Evolutionary conservation across 92 coral and sea anemone genomes (phyloP).

Genomic region (Palythoa grandiflora): DNA sequence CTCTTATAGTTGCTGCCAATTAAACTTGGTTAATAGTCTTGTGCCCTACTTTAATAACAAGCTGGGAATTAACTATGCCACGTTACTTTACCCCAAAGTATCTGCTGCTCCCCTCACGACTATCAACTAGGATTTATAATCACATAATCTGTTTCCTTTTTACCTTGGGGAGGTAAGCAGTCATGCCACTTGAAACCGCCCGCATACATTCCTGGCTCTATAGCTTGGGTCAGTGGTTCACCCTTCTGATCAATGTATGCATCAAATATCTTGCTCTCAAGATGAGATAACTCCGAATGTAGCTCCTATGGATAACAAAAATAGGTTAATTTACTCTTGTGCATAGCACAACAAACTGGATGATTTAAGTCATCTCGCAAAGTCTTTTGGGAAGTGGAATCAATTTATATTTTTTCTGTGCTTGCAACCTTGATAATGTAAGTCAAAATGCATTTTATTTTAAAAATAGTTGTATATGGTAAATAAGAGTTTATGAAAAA

Average conservation of each 20-base stretch:
- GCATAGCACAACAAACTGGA: not conserved
- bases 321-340: not conserved
- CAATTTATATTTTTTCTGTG: not conserved
- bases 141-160: not conserved
- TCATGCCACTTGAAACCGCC: constrained; percentile 97
- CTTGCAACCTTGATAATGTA: not conserved
- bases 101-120: not conserved
- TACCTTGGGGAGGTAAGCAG: constrained; percentile 96
- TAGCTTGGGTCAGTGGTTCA: constrained; percentile 80
- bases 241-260: constrained; percentile 96
- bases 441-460: no score
- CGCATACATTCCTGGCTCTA: constrained; percentile 93
- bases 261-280: constrained; percentile 87
- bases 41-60: no score
- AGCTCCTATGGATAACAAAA: constrained; percentile 48
- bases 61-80: no score
- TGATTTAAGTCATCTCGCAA: not conserved
- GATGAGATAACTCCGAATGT: constrained; percentile 67
- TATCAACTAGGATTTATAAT: not conserved
- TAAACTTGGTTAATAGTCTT: no score
- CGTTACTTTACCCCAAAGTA: no score
- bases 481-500: no score
- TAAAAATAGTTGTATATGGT: no score
- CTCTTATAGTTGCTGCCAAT: no score
- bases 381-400: not conserved